phyloP scores from a whole-genome alignment of 2,113 vertebrate species.

The Misgurnus anguillicaudatus region DNA sequence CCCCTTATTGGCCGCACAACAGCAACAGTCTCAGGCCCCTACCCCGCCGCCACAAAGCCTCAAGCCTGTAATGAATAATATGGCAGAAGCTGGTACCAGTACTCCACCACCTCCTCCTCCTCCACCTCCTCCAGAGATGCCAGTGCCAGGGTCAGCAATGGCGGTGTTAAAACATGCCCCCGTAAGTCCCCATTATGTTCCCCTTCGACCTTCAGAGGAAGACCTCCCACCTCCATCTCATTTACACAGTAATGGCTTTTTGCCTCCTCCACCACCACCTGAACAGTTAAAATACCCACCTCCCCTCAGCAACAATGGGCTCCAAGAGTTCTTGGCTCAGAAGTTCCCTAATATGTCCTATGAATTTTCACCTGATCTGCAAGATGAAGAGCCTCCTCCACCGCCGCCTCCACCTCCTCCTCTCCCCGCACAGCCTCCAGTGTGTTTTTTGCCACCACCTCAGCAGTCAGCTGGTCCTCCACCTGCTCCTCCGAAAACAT shows the following conservation, averaged over 20 bases:
- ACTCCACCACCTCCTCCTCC: constrained; percentile 75
- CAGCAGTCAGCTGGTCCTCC: constrained; percentile 64
- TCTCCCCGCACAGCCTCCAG: constrained; percentile 54
- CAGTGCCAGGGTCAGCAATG: constrained; percentile 80
- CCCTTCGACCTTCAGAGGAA: constrained; percentile 69
- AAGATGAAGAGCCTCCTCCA: constrained; percentile 55
- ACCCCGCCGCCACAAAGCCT: constrained; percentile 47
- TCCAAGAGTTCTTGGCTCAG: constrained; percentile 76
- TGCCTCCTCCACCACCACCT: constrained; percentile 61
- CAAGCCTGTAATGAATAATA: constrained; percentile 73
- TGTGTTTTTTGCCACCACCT: constrained; percentile 59
- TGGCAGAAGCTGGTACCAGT: constrained; percentile 68
- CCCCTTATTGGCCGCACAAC: constrained; percentile 43
- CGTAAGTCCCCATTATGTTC: constrained; percentile 72
- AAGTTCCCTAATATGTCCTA: constrained; percentile 85
- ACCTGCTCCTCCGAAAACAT: constrained; percentile 82
- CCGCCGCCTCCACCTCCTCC: constrained; percentile 60
- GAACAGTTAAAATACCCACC: constrained; percentile 50
- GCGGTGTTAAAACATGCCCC: constrained; percentile 78
- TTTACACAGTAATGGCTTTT: constrained; percentile 60
- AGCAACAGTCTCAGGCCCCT: constrained; percentile 24
- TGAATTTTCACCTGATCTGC: constrained; percentile 54
- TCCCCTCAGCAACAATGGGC: constrained; percentile 66
- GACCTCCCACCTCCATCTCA: constrained; percentile 52
- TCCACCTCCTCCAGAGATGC: constrained; percentile 65